phyloP scores from a whole-genome alignment of 2,113 vertebrate species.

The Corvus hawaiiensis region DNA sequence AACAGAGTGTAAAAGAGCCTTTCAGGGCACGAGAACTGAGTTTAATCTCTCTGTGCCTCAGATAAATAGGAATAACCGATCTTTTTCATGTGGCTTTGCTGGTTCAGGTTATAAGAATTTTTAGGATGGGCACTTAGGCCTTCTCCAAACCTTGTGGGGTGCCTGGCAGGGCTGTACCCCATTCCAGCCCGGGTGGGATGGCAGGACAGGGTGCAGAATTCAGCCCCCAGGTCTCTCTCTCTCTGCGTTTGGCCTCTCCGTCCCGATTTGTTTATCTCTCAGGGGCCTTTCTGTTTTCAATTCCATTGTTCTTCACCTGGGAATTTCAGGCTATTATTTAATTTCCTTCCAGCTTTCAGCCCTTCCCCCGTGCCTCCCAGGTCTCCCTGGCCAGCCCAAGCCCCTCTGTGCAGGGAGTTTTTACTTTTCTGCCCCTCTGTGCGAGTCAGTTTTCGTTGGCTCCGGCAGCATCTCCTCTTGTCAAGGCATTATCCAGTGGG shows the following conservation, averaged over 20 bases:
- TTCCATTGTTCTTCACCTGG: slow-evolving; percentile 64
- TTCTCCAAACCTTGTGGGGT: background rate
- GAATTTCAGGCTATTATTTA: slow-evolving; percentile 63
- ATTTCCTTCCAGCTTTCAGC: slow-evolving; percentile 52
- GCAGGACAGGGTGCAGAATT: background rate
- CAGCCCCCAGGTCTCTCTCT: background rate
- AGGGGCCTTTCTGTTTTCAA: slow-evolving; percentile 50
- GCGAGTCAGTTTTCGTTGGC: slow-evolving; percentile 45
- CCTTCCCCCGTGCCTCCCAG: slow-evolving; percentile 17
- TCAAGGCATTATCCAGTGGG: slow-evolving; percentile 62
- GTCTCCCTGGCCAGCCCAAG: background rate
- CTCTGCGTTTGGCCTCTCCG: background rate
- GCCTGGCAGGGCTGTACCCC: background rate
- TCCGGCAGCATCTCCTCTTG: slow-evolving; percentile 33
- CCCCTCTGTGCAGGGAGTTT: background rate
- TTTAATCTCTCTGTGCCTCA: background rate
- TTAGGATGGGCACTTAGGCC: background rate
- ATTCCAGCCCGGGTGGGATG: background rate
- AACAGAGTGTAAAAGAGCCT: background rate
- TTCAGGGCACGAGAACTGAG: background rate
- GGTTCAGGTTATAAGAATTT: background rate
- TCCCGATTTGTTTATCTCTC: slow-evolving; percentile 39
- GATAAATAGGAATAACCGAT: background rate
- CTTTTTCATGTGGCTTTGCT: background rate
- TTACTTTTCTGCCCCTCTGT: slow-evolving; percentile 34